Percentiles rank a stretch among this genome's conserved stretches.
phyloP scores from a whole-genome alignment of 2,113 vertebrate genomes.

The Polypterus senegalus region DNA sequence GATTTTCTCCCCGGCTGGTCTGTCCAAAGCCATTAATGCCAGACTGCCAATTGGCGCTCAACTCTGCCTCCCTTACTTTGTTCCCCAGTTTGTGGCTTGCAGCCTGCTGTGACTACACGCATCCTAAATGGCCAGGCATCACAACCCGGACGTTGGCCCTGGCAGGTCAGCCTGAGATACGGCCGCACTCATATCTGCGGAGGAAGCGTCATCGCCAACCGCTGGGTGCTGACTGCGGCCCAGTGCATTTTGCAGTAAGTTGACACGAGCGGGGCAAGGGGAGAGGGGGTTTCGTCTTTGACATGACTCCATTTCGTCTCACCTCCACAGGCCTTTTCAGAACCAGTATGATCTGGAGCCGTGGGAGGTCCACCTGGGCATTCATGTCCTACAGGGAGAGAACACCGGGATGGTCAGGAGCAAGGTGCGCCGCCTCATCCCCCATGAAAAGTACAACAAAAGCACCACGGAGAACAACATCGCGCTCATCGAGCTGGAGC shows the following conservation, averaged over 20 bases:
- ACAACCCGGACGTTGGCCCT: constrained; percentile 45
- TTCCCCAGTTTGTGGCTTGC: constrained; percentile 23
- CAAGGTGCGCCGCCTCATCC: too few species aligned
- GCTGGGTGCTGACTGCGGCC: constrained; percentile 53
- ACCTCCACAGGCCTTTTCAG: too few species aligned
- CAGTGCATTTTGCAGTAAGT: constrained; percentile 48
- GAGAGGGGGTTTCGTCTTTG: background rate
- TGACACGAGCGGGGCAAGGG: too few species aligned
- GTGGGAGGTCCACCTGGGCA: background rate
- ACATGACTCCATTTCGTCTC: background rate
- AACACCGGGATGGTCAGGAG: too few species aligned
- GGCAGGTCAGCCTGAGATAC: constrained; percentile 54
- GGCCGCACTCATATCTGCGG: constrained; percentile 43
- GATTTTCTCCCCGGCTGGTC: too few species aligned
- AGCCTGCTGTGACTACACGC: constrained; percentile 23
- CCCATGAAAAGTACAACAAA: too few species aligned
- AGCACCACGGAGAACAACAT: constrained; percentile 7
- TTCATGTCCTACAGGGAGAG: background rate
- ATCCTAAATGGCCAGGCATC: constrained; percentile 49
- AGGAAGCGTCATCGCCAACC: constrained; percentile 44
- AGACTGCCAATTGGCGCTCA: too few species aligned
- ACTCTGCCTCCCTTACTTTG: background rate
- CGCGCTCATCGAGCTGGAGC: constrained; percentile 12
- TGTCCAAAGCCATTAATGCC: too few species aligned
- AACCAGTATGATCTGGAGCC: too few species aligned